phyloP scores from a whole-genome alignment of 1,140 invertebrate species.

The Listronotus oregonensis region DNA sequence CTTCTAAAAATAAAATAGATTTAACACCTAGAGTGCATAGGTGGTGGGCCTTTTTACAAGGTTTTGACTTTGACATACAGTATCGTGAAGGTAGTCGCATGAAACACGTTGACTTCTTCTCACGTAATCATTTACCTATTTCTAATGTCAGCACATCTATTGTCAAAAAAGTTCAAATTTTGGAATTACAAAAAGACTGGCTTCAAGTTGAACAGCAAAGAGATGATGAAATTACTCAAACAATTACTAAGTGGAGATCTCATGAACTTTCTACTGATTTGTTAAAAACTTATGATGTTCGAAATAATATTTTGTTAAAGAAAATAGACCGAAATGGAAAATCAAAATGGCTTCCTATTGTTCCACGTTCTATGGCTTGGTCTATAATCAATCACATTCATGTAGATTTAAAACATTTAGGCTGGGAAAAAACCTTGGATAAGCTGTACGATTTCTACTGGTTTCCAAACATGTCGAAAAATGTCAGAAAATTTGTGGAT shows the following conservation, averaged over 20 bases:
- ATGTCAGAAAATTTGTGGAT: too few relatives aligned
- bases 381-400: too few relatives aligned
- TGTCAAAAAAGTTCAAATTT: conserved; percentile 6
- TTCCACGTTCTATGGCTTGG: conserved; percentile 39
- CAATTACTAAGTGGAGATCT: conserved; percentile 18
- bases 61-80: conserved; percentile 41
- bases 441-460: too few relatives aligned
- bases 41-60: conserved; percentile 52
- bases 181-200: conserved; percentile 21
- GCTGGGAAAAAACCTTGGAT: too few relatives aligned
- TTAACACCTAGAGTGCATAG: conserved; percentile 49
- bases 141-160: too few relatives aligned
- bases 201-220: conserved; percentile 33
- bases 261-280: conserved; percentile 6
- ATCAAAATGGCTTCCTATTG: conserved; percentile 37
- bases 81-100: conserved; percentile 41
- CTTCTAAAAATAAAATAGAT: conserved; percentile 47
- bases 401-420: too few relatives aligned
- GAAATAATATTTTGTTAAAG: not conserved
- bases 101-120: conserved; percentile 45
- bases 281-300: conserved; percentile 11
- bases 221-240: conserved; percentile 20
- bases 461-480: too few relatives aligned
- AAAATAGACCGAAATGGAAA: conserved; percentile 38
- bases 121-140: conserved; percentile 36